Base-by-base conservation (phyloP, 2,113 vertebrate species). In the Cichladusa arquata region DNA sequence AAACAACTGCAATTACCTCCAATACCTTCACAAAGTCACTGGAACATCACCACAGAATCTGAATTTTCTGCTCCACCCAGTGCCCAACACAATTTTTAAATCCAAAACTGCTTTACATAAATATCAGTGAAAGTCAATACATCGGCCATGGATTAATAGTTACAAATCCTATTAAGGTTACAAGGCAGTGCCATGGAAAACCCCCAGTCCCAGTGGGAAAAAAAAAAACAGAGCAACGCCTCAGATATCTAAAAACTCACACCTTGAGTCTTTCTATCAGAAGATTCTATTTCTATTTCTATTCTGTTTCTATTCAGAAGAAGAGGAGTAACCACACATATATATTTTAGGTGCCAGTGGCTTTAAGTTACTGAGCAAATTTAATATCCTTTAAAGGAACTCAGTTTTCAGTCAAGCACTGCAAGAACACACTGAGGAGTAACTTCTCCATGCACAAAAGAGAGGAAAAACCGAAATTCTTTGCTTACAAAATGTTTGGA, bases 401-500 rank as follows among this genome's bases (percentile, higher is more conserved):
- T 34, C 25, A 6, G 1, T 65, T 80, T 57, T 62, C 81, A 82
- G 54, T 19, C 47, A 20, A 58, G 56, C 24, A 4, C 79, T 94
- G 60, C 12, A 84, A 51, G 70, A 57, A 84, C 40, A n/a, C 44
- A 9, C 40, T 31, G 72, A 91, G 61, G 54, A 86, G 54, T 19
- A 64, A 66, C 86, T 90, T 78, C 81, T 82, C 33, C 83, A 14
- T 11, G n/a, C 38, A 64, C 7, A 86, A 47, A 60, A 86, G 19
- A 87, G 23, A 76, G 73, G 69, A 79, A 96, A 88, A 90, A 50
- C 42, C 62, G 3, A 34, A 95, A 91, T 64, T 86, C 80, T 85
- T 88, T 70, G 78, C 90, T 93, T 88, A 67, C 78, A 93, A 66
- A 96, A 93, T 72, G 81, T 93, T 95, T 86, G 80, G 87, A 90